These are phyloP conservation scores for Lophotis ruficrista DNA, from an alignment of 2,113 vertebrate species.

Conservation along the genomic window DNA sequence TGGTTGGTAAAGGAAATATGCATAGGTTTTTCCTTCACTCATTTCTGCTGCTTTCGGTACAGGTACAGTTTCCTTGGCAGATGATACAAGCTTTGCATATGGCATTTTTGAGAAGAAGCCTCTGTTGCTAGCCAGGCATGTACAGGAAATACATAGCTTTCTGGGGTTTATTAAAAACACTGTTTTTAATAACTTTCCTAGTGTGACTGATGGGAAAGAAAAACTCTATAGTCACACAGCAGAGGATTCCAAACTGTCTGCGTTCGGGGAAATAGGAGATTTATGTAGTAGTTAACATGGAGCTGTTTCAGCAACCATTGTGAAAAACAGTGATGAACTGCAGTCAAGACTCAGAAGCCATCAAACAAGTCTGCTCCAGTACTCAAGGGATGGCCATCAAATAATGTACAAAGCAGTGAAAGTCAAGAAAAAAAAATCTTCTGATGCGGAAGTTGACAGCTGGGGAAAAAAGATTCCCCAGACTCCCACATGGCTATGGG, in stretches of 20 bases:
- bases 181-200: constrained; percentile 51
- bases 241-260: constrained; percentile 52
- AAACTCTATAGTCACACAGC: constrained; percentile 28
- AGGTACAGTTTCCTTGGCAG: constrained; percentile 11
- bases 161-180: constrained; percentile 52
- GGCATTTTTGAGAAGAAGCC: background rate
- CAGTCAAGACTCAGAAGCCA: constrained; percentile 10
- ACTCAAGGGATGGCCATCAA: background rate
- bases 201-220: constrained; percentile 42
- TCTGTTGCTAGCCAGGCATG: background rate
- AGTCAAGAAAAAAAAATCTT: background rate
- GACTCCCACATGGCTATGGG: background rate
- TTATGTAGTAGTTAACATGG: constrained; percentile 28
- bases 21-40: background rate
- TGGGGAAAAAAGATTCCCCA: background rate
- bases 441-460: background rate
- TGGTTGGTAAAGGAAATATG: background rate
- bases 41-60: background rate
- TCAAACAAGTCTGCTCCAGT: background rate
- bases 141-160: constrained; percentile 39
- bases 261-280: background rate
- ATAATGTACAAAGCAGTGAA: background rate
- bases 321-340: constrained; percentile 26
- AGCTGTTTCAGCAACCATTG: constrained; percentile 23
- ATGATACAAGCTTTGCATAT: background rate